Evolutionary conservation across 2,113 vertebrate species (phyloP).

Genomic region (Epinephelus fuscoguttatus): DNA sequence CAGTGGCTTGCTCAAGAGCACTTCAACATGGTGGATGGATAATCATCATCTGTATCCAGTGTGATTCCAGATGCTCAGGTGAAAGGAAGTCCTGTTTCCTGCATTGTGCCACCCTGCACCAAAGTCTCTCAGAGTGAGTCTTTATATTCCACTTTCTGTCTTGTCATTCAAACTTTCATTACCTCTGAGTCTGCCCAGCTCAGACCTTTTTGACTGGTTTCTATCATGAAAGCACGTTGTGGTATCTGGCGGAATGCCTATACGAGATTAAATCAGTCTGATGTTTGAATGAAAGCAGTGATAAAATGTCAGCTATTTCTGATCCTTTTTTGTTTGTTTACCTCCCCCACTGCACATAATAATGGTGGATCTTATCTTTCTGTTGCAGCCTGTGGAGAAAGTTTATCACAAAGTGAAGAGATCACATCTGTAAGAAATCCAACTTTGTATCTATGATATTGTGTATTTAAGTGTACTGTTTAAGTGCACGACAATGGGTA

Average conservation of each 20-base stretch:
- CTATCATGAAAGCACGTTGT: constrained; percentile 16
- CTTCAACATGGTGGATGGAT: not conserved
- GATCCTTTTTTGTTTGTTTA: constrained; percentile 31
- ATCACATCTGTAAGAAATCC: constrained; percentile 28
- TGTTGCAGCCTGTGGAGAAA: constrained; percentile 25
- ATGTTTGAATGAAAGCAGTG: constrained; percentile 22
- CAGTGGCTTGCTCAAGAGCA: not conserved
- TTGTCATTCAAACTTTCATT: constrained; percentile 23
- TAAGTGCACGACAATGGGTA: no score
- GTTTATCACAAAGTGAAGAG: constrained; percentile 45
- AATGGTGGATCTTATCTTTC: constrained; percentile 45
- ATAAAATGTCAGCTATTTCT: constrained; percentile 49
- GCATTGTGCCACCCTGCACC: not conserved
- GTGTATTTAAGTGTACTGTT: not conserved
- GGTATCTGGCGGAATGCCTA: constrained; percentile 11
- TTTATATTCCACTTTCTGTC: not conserved
- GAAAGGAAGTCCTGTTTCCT: not conserved
- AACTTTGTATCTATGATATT: constrained; percentile 7
- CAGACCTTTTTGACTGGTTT: constrained; percentile 42
- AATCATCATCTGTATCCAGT: not conserved
- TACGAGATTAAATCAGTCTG: constrained; percentile 34
- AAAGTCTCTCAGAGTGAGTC: not conserved
- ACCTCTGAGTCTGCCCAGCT: not conserved
- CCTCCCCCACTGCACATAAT: constrained; percentile 13
- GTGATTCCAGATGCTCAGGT: not conserved